These are phyloP conservation scores for Leptarthrus brevirostris DNA, from an alignment of 2,888 invertebrate genomes.

Conservation along the genomic window DNA sequence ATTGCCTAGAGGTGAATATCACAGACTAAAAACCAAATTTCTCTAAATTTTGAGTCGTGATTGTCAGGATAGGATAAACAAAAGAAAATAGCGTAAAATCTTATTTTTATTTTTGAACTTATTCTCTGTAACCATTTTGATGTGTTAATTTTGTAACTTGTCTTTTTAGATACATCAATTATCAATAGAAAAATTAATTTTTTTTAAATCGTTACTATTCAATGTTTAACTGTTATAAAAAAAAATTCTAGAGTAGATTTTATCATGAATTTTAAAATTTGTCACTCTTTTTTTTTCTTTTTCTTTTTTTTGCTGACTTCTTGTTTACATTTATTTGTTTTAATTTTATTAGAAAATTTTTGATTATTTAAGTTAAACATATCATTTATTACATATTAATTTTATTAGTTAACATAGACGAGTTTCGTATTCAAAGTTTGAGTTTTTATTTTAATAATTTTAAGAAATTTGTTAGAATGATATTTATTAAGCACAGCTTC, in stretches of 20 bases:
- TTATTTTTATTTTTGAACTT: constrained; percentile 31
- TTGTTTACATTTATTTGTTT: constrained; percentile 16
- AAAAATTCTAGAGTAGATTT: constrained; percentile 23
- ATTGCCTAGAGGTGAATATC: constrained; percentile 78
- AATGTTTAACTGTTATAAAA: constrained; percentile 42
- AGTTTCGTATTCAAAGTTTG: constrained; percentile 54
- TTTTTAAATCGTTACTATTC: constrained; percentile 20
- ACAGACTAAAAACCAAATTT: constrained; percentile 67
- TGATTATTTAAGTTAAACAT: constrained; percentile 12
- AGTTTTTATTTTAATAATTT: constrained; percentile 49
- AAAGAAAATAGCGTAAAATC: constrained; percentile 42
- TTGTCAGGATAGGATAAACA: constrained; percentile 33
- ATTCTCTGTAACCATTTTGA: constrained; percentile 33
- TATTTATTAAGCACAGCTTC: constrained; percentile 45
- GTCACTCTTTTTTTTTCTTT: background rate
- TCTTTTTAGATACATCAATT: constrained; percentile 53
- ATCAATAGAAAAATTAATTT: constrained; percentile 32
- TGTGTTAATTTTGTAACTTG: constrained; percentile 45
- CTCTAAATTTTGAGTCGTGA: constrained; percentile 56
- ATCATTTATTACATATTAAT: constrained; percentile 33
- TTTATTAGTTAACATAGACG: constrained; percentile 41
- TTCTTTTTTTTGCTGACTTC: background rate
- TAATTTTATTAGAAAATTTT: constrained; percentile 8
- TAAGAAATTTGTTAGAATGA: constrained; percentile 50
- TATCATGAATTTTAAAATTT: background rate